Percentiles rank a stretch among this genome's conserved stretches.
phyloP scores from a whole-genome alignment of 1,140 invertebrate species.

The Pogonomyrmex barbatus region DNA sequence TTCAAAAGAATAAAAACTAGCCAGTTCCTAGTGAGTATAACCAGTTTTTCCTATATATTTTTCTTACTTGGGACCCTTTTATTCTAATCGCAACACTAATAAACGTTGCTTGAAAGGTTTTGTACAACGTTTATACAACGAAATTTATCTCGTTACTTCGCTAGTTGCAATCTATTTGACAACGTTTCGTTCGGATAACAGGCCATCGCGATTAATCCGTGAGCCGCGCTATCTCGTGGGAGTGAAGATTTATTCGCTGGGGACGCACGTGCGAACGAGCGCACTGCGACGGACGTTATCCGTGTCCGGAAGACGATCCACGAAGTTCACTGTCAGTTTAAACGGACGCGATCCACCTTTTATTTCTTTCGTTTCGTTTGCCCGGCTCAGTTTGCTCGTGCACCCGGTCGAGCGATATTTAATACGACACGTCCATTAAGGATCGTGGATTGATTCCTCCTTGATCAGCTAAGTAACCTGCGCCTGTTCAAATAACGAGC shows the following conservation, averaged over 20 bases:
- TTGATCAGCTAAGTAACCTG: conserved; percentile 19
- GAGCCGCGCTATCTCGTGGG: neutral
- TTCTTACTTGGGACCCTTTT: neutral
- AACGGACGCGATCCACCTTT: neutral
- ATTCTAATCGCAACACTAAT: neutral
- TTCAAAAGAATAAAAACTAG: no score
- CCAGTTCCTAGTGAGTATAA: no score
- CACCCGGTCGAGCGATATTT: conserved; percentile 31
- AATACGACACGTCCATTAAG: conserved; percentile 47
- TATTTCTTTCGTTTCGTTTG: conserved; percentile 39
- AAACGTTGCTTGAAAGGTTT: neutral
- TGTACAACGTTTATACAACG: neutral
- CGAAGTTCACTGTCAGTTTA: conserved; percentile 38
- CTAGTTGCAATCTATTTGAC: neutral
- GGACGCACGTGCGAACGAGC: neutral
- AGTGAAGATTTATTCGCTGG: conserved; percentile 14
- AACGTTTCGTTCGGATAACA: neutral
- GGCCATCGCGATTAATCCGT: neutral
- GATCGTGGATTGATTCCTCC: conserved; percentile 41
- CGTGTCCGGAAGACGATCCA: conserved; percentile 2
- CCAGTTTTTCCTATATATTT: no score
- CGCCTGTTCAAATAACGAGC: conserved; percentile 25
- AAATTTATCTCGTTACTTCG: conserved; percentile 8
- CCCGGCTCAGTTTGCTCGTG: conserved; percentile 13
- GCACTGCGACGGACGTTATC: neutral